Evolutionary conservation across 2,888 invertebrate genomes (phyloP).

Genomic region (Chrysolina haemoptera): DNA sequence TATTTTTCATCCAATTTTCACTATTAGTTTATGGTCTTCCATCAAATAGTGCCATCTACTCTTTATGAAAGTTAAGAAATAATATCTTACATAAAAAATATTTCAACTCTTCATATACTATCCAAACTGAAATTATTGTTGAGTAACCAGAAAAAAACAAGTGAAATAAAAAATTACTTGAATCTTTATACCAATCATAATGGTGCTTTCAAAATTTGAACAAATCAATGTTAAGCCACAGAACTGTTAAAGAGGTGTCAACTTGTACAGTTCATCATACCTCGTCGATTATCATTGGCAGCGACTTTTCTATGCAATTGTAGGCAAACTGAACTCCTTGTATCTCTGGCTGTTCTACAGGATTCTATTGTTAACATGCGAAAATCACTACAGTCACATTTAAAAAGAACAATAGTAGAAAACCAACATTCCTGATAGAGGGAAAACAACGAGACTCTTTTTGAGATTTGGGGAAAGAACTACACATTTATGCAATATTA

Average conservation of each 20-base stretch:
- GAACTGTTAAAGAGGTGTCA: constrained; percentile 36
- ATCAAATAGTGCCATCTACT: too few species aligned
- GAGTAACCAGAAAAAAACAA: too few species aligned
- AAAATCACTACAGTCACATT: constrained; percentile 35
- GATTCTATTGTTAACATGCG: constrained; percentile 45
- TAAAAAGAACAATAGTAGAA: constrained; percentile 10
- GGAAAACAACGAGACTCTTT: neutral
- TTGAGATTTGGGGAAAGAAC: neutral
- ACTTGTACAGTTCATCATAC: constrained; percentile 66
- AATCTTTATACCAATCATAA: neutral
- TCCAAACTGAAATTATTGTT: too few species aligned
- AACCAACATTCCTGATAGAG: constrained; percentile 11
- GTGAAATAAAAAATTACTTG: neutral
- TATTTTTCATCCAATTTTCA: too few species aligned
- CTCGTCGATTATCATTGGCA: constrained; percentile 77
- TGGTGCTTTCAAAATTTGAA: constrained; percentile 20
- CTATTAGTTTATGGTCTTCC: too few species aligned
- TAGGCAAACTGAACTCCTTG: constrained; percentile 75
- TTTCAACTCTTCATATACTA: too few species aligned
- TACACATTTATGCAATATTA: neutral
- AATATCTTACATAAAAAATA: too few species aligned
- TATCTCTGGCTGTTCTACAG: constrained; percentile 55
- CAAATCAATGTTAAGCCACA: constrained; percentile 28
- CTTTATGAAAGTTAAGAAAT: too few species aligned
- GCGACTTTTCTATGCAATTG: constrained; percentile 80